A percentile compares a stretch with the other conserved stretches of the same genome.
phyloP scores from a whole-genome alignment of 1,140 invertebrate genomes.

The Heliconius congener region DNA sequence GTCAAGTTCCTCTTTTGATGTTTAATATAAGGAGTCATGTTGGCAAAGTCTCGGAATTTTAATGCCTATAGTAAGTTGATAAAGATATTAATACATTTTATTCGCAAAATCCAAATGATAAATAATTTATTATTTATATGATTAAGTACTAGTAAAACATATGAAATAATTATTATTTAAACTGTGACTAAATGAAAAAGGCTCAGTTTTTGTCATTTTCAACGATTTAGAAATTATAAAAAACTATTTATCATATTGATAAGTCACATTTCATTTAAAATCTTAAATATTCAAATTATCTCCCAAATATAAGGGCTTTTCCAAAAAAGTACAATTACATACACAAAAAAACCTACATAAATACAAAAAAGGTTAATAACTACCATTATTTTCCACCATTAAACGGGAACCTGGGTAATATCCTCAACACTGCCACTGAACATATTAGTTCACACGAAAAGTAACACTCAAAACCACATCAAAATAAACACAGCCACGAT shows the following conservation, averaged over 20 bases:
- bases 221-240: background rate
- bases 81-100: too few relatives aligned
- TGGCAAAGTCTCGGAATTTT: background rate
- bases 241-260: background rate
- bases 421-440: conserved; percentile 56
- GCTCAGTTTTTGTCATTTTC: background rate
- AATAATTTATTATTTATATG: too few relatives aligned
- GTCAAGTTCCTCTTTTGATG: background rate
- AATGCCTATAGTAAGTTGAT: too few relatives aligned
- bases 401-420: conserved; percentile 51
- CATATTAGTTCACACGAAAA: conserved; percentile 53
- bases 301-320: background rate
- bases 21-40: background rate
- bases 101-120: too few relatives aligned
- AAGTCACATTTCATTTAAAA: background rate
- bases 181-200: background rate
- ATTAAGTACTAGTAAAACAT: background rate
- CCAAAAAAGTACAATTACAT: background rate
- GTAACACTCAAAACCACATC: conserved; percentile 46
- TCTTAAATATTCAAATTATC: background rate
- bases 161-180: background rate
- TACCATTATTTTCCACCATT: conserved; percentile 75
- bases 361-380: conserved; percentile 22
- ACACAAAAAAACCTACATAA: background rate
- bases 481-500: conserved; percentile 57